Percentiles rank a stretch among this genome's conserved stretches.
Evolutionary conservation across 2,888 invertebrate species (phyloP).

Genomic region (Pterostichus niger): DNA sequence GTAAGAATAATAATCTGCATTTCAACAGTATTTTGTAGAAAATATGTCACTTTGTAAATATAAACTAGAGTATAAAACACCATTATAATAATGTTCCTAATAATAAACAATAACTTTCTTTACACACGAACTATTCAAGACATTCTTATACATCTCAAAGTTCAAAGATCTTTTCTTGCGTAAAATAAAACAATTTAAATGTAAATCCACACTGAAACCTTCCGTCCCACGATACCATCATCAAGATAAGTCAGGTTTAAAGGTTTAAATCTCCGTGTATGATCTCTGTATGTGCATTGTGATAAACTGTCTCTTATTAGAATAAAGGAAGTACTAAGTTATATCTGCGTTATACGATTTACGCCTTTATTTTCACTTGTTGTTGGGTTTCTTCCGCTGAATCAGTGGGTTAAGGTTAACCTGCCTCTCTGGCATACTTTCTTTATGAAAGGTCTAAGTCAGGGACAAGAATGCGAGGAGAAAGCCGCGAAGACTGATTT

Average conservation of each 20-base stretch:
- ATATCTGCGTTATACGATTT: not conserved
- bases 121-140: not conserved
- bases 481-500: constrained; percentile 73
- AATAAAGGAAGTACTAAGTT: constrained; percentile 36
- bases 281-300: constrained; percentile 48
- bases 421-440: constrained; percentile 76
- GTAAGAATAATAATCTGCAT: no score
- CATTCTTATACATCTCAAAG: constrained; percentile 5
- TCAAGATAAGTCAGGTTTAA: constrained; percentile 1
- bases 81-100: constrained; percentile 13
- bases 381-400: constrained; percentile 16
- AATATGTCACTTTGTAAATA: not conserved
- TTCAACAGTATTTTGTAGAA: no score
- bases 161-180: constrained; percentile 10
- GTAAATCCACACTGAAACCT: not conserved
- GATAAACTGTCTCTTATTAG: constrained; percentile 48
- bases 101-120: not conserved
- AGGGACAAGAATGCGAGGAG: constrained; percentile 74
- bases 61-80: not conserved
- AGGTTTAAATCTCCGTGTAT: constrained; percentile 28
- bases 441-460: constrained; percentile 77
- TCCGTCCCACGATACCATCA: constrained; percentile 10
- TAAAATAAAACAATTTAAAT: constrained; percentile 10
- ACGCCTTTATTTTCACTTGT: not conserved
- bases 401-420: constrained; percentile 75